Evolutionary conservation across 1,140 invertebrate species (phyloP), one percentile per base, ranked within the genome.

Genomic region (Heliconius nattereri): DNA sequence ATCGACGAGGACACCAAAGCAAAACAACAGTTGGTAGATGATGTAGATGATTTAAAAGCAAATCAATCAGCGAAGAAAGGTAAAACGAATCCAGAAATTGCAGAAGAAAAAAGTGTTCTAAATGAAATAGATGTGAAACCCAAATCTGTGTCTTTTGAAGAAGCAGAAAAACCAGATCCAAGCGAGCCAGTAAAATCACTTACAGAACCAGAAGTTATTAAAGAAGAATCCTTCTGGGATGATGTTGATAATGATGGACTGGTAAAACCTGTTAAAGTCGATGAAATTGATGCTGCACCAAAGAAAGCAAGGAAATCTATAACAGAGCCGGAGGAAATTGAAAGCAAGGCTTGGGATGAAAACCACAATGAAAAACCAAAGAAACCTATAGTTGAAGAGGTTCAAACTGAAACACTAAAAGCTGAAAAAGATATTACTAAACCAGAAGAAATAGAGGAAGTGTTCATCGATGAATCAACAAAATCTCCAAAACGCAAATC

Each of bases 401-500:
- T 88, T 9, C 78, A 85, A 7, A 82, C 52, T 54, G 87, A 89
- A 76, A 78, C 81, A 72, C 83, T 89, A 77, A 83, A 83, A 40
- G 84, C 82, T 57, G 81, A 86, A 77, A 93, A 89, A 60, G 80
- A 82, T 40, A 75, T 82, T 54, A 91, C 93, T 52, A 89, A 92
- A 81, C 89, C 91, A 49, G 93, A 94, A 86, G 79, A 80, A 7
- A 85, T 89, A 32, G 90, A 93, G 85, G 92, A 94, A 82, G 85
- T 91, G 7, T 57, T 88, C n/a, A 87, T 93, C 20, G 88, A 92
- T 29, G 88, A 89, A 75, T 86, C 92, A 54, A 88, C 95, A 7
- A 95, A 95, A 88, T 92, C 95, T 29, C 90, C 95, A 73, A 95
- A 95, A 88, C 91, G 89, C 85, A 94, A 93, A 88, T 92, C 91